Conservation (phyloP, 2,888 invertebrate species). For the Sussaba pulchella region DNA sequence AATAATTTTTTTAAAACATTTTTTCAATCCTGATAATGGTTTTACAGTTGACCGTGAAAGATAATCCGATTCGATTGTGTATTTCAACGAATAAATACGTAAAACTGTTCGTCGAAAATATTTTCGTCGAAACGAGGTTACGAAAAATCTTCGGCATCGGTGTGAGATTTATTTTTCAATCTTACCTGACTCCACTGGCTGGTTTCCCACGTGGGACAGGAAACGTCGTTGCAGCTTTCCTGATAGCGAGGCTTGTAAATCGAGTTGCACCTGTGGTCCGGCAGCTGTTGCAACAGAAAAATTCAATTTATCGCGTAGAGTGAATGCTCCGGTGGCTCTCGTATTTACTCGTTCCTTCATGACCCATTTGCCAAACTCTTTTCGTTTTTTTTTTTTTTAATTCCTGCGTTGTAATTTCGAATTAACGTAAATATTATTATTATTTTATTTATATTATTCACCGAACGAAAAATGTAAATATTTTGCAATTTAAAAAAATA, state of each 20-base stretch:
- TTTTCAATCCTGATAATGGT: too few species aligned
- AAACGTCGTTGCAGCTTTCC: constrained; percentile 93
- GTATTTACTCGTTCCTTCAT: not conserved
- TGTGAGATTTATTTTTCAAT: constrained; percentile 70
- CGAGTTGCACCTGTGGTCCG: constrained; percentile 91
- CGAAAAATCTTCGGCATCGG: not conserved
- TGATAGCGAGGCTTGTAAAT: constrained; percentile 91
- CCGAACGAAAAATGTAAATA: too few species aligned
- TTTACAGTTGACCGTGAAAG: too few species aligned
- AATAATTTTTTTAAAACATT: too few species aligned
- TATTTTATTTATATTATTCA: too few species aligned
- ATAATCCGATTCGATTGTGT: too few species aligned
- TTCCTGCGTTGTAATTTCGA: too few species aligned
- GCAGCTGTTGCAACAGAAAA: constrained; percentile 86
- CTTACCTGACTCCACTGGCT: constrained; percentile 97
- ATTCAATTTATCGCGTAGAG: constrained; percentile 13
- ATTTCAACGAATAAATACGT: too few species aligned
- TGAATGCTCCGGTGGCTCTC: not conserved
- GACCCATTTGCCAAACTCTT: not conserved
- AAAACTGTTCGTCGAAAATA: too few species aligned
- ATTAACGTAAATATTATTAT: too few species aligned
- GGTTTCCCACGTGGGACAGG: constrained; percentile 95
- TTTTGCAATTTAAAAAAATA: too few species aligned
- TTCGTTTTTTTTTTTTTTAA: not conserved
- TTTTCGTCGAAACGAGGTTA: not conserved